Percentiles rank a stretch among this genome's conserved stretches.
phyloP scores from a whole-genome alignment of 2,113 vertebrate species.

The Mormyrus iriodes region DNA sequence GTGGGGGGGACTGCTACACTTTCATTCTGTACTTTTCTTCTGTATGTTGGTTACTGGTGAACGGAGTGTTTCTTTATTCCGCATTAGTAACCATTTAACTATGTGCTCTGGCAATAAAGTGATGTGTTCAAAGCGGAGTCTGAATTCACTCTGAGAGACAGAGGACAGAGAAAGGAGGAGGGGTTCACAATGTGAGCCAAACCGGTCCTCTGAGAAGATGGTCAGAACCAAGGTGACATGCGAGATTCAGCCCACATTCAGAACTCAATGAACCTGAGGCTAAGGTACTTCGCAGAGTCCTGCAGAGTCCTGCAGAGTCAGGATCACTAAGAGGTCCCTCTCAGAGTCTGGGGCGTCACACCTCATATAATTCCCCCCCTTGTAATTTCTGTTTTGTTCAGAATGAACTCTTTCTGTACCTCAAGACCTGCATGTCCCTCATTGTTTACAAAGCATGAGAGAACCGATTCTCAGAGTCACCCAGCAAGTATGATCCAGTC shows the following conservation, averaged over 20 bases:
- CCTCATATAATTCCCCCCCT: no score
- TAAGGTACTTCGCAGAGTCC: no score
- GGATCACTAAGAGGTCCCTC: no score
- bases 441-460: not conserved
- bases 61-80: not conserved
- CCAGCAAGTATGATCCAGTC: not conserved
- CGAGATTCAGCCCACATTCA: not conserved
- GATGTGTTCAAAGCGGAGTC: not conserved
- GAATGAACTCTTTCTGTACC: no score
- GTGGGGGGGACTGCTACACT: not conserved
- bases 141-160: no score
- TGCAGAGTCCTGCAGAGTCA: no score
- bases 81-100: not conserved
- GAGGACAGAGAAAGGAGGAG: not conserved
- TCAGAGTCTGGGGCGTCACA: no score
- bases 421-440: no score
- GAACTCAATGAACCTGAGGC: no score
- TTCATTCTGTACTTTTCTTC: not conserved
- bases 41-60: not conserved
- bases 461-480: not conserved
- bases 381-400: no score
- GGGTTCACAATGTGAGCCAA: not conserved
- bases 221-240: not conserved
- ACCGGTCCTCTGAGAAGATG: not conserved
- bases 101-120: not conserved